phyloP scores from a whole-genome alignment of 2,797 vertebrate genomes.

The Sphaeramia orbicularis region DNA sequence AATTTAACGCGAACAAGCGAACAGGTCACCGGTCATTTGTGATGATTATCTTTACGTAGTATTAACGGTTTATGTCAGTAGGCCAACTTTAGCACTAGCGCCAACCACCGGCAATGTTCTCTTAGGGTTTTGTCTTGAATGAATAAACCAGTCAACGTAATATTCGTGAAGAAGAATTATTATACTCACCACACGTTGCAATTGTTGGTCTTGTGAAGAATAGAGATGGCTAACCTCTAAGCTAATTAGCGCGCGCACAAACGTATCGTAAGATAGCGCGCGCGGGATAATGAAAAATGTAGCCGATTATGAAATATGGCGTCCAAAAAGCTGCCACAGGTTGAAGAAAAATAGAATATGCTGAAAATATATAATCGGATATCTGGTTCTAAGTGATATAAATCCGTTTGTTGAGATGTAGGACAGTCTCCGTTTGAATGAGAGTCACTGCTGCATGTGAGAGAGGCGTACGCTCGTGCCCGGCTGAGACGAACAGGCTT shows the following conservation, averaged over 20 bases:
- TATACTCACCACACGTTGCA: constrained; percentile 72
- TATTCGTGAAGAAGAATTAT: accelerated
- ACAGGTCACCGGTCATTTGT: background rate
- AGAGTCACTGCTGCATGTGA: constrained; percentile 31
- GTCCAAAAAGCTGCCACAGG: background rate
- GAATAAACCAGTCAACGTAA: accelerated
- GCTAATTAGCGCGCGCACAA: constrained; percentile 72
- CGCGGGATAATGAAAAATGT: constrained; percentile 66
- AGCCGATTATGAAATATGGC: constrained; percentile 17
- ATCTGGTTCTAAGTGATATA: background rate
- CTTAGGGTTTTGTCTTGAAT: accelerated
- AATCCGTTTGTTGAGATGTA: constrained; percentile 6
- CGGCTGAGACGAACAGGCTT: background rate
- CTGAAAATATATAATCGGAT: background rate
- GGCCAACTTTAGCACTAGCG: constrained; percentile 16
- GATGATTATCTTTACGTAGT: background rate
- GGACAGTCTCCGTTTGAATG: constrained; percentile 60
- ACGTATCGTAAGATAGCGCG: constrained; percentile 50
- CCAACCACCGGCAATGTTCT: accelerated
- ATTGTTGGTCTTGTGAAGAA: constrained; percentile 35
- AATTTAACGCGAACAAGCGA: no score
- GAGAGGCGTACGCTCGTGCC: constrained; percentile 40
- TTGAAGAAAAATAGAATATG: background rate
- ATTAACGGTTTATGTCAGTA: constrained; percentile 8
- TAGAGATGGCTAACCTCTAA: constrained; percentile 40